A percentile compares a stretch with the other conserved stretches of the same genome.
Evolutionary conservation across 2,113 vertebrate species (phyloP).

Genomic region (Dasypus novemcinctus): DNA sequence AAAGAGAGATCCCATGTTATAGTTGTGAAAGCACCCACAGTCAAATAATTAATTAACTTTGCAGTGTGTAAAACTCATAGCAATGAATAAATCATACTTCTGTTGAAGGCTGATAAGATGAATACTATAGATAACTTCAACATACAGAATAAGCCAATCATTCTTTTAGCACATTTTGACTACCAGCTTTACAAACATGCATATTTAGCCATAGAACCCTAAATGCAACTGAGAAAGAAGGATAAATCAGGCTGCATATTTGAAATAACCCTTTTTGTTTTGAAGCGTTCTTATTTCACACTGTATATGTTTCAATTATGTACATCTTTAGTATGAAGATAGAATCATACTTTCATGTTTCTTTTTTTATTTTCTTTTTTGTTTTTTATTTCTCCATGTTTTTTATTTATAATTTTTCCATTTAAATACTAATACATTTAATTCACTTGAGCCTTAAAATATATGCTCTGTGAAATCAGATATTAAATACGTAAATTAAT

Average conservation of each 20-base stretch:
- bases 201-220: slow-evolving; percentile 61
- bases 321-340: slow-evolving; percentile 36
- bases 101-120: slow-evolving; percentile 10
- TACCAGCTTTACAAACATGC: slow-evolving; percentile 42
- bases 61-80: slow-evolving; percentile 34
- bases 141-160: slow-evolving; percentile 15
- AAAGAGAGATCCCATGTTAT: not conserved
- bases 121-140: not conserved
- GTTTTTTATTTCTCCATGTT: not conserved
- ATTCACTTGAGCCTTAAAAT: slow-evolving; percentile 51
- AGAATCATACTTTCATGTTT: too few relatives aligned
- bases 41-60: slow-evolving; percentile 45
- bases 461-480: slow-evolving; percentile 51
- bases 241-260: slow-evolving; percentile 43
- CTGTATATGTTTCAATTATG: not conserved
- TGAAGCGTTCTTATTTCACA: slow-evolving; percentile 28
- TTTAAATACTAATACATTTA: slow-evolving; percentile 49
- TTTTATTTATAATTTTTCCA: slow-evolving; percentile 36
- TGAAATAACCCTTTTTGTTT: slow-evolving; percentile 48
- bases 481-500: slow-evolving; percentile 65
- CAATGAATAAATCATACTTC: slow-evolving; percentile 49
- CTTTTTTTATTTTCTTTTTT: too few relatives aligned
- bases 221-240: slow-evolving; percentile 58
- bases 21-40: slow-evolving; percentile 41
- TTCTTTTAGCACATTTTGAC: slow-evolving; percentile 22